phyloP scores from a whole-genome alignment of 2,797 vertebrate species.

The Synaphobranchus kaupii region DNA sequence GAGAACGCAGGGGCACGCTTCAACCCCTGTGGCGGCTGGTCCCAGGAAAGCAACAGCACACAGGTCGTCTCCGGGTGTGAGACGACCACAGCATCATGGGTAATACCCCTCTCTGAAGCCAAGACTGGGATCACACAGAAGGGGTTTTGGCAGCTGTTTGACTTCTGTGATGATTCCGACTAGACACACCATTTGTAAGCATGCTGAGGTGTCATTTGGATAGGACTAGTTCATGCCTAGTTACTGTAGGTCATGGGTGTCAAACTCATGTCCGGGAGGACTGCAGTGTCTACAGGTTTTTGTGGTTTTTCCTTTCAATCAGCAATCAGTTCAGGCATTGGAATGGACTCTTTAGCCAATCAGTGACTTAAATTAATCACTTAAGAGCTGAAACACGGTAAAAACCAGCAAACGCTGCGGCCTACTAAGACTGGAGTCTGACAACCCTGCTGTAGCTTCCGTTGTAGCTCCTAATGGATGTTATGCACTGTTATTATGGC shows the following conservation, averaged over 20 bases:
- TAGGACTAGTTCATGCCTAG: not conserved
- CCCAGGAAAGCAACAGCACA: slow-evolving; percentile 62
- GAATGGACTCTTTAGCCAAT: not conserved
- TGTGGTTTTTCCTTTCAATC: not conserved
- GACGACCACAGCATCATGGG: slow-evolving; percentile 56
- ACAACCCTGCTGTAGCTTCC: not conserved
- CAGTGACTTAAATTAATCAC: not conserved
- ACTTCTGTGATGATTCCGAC: slow-evolving; percentile 58
- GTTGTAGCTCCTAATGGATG: not conserved
- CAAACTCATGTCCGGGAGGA: not conserved
- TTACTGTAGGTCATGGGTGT: not conserved
- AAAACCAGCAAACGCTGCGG: not conserved
- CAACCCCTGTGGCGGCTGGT: slow-evolving; percentile 37
- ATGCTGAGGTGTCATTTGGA: slow-evolving; percentile 25
- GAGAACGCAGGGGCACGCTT: not conserved
- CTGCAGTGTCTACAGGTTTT: not conserved
- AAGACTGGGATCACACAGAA: slow-evolving; percentile 35
- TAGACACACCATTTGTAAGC: slow-evolving; percentile 31
- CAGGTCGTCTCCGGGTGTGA: slow-evolving; percentile 46
- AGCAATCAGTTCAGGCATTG: not conserved
- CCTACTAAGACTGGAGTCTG: not conserved
- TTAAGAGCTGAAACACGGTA: not conserved
- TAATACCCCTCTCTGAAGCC: slow-evolving; percentile 47
- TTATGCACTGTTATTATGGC: not conserved
- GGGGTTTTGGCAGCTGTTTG: slow-evolving; percentile 71